phyloP scores from a whole-genome alignment of 92 coral and sea anemone species.

The Epizoanthus fatuus region DNA sequence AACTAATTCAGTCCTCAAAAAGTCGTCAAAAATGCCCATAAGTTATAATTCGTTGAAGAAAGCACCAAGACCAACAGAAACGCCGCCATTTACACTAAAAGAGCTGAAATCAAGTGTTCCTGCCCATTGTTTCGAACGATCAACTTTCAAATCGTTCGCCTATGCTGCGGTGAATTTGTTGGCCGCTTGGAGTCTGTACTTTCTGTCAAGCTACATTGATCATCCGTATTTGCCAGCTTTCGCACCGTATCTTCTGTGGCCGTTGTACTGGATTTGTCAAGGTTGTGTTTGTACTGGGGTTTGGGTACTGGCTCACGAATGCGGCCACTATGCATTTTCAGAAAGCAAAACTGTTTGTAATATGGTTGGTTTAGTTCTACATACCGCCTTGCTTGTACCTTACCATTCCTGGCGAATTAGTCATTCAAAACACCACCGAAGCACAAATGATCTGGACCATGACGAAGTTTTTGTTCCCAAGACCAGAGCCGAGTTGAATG shows the following conservation, averaged over 20 bases:
- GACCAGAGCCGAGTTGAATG: constrained; percentile 38
- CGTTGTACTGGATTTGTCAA: constrained; percentile 67
- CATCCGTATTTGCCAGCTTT: constrained; percentile 44
- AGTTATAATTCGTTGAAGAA: constrained; percentile 60
- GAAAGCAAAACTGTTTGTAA: constrained; percentile 66
- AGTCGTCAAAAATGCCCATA: constrained; percentile 31
- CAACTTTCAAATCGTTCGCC: constrained; percentile 55
- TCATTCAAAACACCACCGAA: constrained; percentile 76
- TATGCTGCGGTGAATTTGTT: constrained; percentile 49
- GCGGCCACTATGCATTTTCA: constrained; percentile 76
- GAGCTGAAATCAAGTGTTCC: constrained; percentile 69
- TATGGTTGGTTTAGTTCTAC: constrained; percentile 60
- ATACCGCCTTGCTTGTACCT: constrained; percentile 69
- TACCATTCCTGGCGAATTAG: constrained; percentile 78
- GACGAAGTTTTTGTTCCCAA: constrained; percentile 78
- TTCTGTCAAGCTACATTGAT: constrained; percentile 37
- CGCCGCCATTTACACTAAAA: constrained; percentile 71
- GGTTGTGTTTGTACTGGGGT: constrained; percentile 68
- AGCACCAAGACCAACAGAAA: constrained; percentile 55
- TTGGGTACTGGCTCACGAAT: constrained; percentile 79
- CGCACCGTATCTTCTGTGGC: constrained; percentile 58
- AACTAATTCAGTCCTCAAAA: too few species aligned
- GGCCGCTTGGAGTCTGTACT: constrained; percentile 35
- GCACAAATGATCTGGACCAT: constrained; percentile 68
- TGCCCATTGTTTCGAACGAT: constrained; percentile 68